Evolutionary conservation across 2,113 vertebrate species (phyloP).

Genomic region (Carollia perspicillata): DNA sequence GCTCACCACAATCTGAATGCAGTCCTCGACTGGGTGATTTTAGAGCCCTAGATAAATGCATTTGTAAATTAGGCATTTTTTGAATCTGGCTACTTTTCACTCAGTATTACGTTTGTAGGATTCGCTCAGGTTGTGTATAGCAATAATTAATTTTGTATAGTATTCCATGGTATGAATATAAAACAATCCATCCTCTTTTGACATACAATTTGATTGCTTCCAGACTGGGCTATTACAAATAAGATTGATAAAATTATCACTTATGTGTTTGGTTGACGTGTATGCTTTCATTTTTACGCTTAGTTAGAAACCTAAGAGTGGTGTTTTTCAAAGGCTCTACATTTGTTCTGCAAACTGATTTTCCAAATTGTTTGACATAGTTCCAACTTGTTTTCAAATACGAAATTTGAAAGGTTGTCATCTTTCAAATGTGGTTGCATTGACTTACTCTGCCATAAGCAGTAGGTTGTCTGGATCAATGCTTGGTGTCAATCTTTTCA

Average conservation of each 20-base stretch:
- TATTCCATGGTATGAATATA: background rate
- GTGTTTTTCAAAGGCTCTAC: background rate
- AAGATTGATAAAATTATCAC: background rate
- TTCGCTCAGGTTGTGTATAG: background rate
- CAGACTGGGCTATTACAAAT: background rate
- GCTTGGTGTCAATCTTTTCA: background rate
- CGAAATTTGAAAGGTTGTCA: too few species aligned
- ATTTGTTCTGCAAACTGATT: background rate
- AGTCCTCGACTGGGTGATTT: background rate
- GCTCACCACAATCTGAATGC: background rate
- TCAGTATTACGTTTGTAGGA: background rate
- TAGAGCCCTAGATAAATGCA: background rate
- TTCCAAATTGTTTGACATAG: background rate
- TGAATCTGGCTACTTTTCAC: background rate
- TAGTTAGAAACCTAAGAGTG: background rate
- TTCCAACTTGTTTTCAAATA: background rate
- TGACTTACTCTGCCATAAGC: background rate
- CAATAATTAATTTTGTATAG: background rate
- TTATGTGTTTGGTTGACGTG: background rate
- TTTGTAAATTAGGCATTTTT: background rate
- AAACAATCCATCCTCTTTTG: background rate
- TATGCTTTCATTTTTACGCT: background rate
- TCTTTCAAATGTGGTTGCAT: background rate
- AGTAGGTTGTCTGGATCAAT: accelerated
- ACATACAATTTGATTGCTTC: background rate